A percentile compares a stretch with the other conserved stretches of the same genome.
These are phyloP conservation scores for Helostoma temminkii DNA, from an alignment of 2,797 vertebrate species.

Conservation along the genomic window DNA sequence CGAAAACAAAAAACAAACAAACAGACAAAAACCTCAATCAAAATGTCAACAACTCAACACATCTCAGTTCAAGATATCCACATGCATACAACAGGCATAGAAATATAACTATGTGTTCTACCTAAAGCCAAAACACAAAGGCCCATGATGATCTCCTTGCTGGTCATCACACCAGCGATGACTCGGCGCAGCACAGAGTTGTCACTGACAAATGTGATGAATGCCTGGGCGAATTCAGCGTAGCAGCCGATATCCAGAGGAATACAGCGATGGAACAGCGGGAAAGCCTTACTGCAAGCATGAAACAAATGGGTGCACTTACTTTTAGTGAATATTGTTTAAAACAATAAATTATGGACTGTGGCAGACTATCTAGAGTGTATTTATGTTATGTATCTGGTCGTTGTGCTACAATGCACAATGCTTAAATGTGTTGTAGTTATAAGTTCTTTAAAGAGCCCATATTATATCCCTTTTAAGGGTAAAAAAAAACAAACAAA, in stretches of 20 bases:
- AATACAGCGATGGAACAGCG: constrained; percentile 95
- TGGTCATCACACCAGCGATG: constrained; percentile 95
- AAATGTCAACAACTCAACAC: neutral
- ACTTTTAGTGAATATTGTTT: neutral
- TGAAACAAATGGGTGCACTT: neutral
- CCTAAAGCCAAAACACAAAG: constrained; percentile 97
- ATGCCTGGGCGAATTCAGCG: constrained; percentile 92
- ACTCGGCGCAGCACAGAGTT: constrained; percentile 94
- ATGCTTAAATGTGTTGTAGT: too few relatives aligned
- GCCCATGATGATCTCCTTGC: constrained; percentile 99
- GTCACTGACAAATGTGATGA: constrained; percentile 95
- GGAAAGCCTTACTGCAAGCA: constrained; percentile 84
- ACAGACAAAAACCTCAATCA: neutral
- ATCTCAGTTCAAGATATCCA: neutral
- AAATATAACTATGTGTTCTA: constrained; percentile 57
- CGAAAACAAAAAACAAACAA: neutral
- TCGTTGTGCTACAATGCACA: neutral
- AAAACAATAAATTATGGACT: neutral
- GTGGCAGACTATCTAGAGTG: neutral
- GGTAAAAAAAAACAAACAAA: too few relatives aligned
- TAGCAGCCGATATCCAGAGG: constrained; percentile 93
- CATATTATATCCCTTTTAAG: too few relatives aligned
- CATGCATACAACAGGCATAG: neutral
- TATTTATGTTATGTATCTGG: neutral
- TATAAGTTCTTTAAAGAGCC: too few relatives aligned